Evolutionary conservation across 2,888 invertebrate genomes (phyloP).

Genomic region (Ypsolopha sequella): DNA sequence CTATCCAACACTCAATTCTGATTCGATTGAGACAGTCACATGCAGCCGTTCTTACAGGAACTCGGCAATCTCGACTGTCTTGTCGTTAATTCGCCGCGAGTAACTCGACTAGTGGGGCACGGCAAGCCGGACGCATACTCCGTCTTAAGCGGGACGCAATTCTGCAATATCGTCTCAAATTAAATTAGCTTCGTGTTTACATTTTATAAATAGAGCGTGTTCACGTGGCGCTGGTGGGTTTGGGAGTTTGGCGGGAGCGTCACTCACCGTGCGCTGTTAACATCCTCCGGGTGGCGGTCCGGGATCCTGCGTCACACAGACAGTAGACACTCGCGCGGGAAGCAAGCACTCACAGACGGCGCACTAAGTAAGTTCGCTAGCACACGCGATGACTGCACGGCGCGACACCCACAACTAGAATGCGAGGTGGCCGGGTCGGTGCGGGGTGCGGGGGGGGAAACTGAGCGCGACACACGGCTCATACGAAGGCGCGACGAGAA

Average conservation of each 20-base stretch:
- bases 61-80: slow-evolving; percentile 56
- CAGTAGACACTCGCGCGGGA: slow-evolving; percentile 67
- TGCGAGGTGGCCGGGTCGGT: slow-evolving; percentile 50
- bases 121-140: slow-evolving; percentile 40
- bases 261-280: slow-evolving; percentile 70
- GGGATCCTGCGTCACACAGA: slow-evolving; percentile 61
- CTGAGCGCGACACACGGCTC: slow-evolving; percentile 57
- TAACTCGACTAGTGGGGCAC: slow-evolving; percentile 22
- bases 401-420: slow-evolving; percentile 70
- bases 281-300: slow-evolving; percentile 60
- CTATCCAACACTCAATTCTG: neutral
- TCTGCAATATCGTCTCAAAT: slow-evolving; percentile 46
- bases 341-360: slow-evolving; percentile 66
- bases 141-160: slow-evolving; percentile 35
- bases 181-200: slow-evolving; percentile 64
- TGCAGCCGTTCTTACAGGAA: slow-evolving; percentile 48
- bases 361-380: slow-evolving; percentile 62
- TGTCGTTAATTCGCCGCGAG: slow-evolving; percentile 48
- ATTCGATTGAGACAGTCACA: neutral
- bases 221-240: slow-evolving; percentile 61
- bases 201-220: slow-evolving; percentile 64
- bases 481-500: slow-evolving; percentile 64
- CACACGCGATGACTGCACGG: slow-evolving; percentile 68
- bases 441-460: slow-evolving; percentile 49
- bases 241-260: slow-evolving; percentile 29